Percentiles rank a stretch among this genome's conserved stretches.
These are phyloP conservation scores for Heteromormyrus szaboi DNA, from an alignment of 2,797 vertebrate genomes.

Conservation along the genomic window DNA sequence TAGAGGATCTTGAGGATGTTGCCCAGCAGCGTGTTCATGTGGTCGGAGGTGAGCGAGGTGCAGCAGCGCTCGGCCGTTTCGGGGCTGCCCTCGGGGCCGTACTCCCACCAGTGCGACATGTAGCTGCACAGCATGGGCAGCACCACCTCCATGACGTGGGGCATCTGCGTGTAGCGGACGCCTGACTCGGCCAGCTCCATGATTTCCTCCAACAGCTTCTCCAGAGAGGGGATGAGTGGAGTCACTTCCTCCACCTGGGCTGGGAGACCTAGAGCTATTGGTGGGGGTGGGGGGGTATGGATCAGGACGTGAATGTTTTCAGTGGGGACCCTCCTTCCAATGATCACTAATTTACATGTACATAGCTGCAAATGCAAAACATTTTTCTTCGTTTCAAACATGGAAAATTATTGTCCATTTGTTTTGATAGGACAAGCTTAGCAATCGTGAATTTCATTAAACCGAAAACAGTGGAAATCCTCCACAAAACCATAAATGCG, in stretches of 20 bases:
- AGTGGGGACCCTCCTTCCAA: neutral
- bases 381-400: neutral
- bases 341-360: neutral
- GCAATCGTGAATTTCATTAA: neutral
- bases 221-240: conserved; percentile 77
- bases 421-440: neutral
- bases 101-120: conserved; percentile 95
- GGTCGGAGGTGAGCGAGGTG: conserved; percentile 80
- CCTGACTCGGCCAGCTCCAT: conserved; percentile 87
- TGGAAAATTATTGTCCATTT: neutral
- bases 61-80: conserved; percentile 72
- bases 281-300: neutral
- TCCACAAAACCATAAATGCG: neutral
- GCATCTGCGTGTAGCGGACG: conserved; percentile 89
- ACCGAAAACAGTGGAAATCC: neutral
- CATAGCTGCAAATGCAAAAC: neutral
- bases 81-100: conserved; percentile 74
- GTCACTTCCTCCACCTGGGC: conserved; percentile 75
- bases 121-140: conserved; percentile 91
- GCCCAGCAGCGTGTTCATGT: conserved; percentile 89
- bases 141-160: conserved; percentile 83
- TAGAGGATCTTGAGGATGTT: conserved; percentile 95
- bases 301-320: neutral
- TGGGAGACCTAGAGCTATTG: conserved; percentile 69
- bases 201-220: conserved; percentile 85